These are phyloP conservation scores for Hartigia nigra DNA, from an alignment of 2,888 invertebrate genomes.

Conservation along the genomic window DNA sequence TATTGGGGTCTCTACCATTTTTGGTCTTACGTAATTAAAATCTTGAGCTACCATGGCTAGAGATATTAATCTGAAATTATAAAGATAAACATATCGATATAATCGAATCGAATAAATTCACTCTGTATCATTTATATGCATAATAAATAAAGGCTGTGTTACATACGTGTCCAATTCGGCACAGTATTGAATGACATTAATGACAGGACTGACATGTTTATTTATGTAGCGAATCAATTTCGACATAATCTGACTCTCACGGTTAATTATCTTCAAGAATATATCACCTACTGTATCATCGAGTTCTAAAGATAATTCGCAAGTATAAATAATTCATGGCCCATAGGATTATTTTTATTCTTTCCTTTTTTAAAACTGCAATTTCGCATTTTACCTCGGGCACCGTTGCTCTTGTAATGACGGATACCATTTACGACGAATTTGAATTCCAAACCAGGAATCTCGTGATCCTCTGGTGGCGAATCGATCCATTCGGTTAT, in stretches of 20 bases:
- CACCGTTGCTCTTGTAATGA: slow-evolving; percentile 79
- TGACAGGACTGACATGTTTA: slow-evolving; percentile 70
- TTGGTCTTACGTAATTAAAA: slow-evolving; percentile 75
- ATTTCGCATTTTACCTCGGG: slow-evolving; percentile 67
- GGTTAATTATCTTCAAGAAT: slow-evolving; percentile 81
- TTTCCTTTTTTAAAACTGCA: neutral
- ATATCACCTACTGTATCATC: slow-evolving; percentile 84
- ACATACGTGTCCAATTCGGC: slow-evolving; percentile 79
- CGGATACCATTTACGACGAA: slow-evolving; percentile 75
- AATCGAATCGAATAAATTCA: neutral
- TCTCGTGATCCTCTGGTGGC: slow-evolving; percentile 67
- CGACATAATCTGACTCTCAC: slow-evolving; percentile 83
- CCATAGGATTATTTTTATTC: no score
- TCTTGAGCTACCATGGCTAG: slow-evolving; percentile 76
- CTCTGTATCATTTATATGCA: neutral
- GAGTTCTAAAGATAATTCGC: slow-evolving; percentile 69
- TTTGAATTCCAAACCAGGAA: slow-evolving; percentile 79
- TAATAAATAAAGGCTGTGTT: neutral
- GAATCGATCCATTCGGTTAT: slow-evolving; percentile 74
- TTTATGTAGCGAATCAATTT: slow-evolving; percentile 73
- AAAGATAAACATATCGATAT: neutral
- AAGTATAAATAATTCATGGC: neutral
- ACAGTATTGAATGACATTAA: slow-evolving; percentile 71
- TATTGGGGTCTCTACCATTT: slow-evolving; percentile 69
- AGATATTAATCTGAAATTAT: slow-evolving; percentile 72